These are phyloP conservation scores for Archivesica marissinica DNA, from an alignment of 1,140 invertebrate genomes.

Conservation along the genomic window DNA sequence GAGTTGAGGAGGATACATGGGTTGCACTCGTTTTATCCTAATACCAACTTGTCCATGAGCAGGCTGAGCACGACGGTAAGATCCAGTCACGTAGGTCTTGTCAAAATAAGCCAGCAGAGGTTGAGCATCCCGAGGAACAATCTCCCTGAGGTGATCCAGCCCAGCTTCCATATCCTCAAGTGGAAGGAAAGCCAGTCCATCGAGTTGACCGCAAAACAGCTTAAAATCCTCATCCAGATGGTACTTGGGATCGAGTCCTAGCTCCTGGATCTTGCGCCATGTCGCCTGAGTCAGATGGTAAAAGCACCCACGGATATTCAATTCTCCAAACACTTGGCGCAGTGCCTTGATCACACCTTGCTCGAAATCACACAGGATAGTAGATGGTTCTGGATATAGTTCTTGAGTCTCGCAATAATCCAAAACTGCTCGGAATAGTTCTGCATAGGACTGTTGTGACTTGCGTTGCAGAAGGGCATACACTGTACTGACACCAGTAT, in stretches of 20 bases:
- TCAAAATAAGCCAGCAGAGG: conserved; percentile 39
- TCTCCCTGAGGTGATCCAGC: neutral
- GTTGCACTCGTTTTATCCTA: no score
- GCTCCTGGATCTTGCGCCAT: no score
- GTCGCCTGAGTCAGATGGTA: no score
- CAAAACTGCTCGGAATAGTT: conserved; percentile 9
- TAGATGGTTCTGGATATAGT: neutral
- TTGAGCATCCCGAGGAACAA: neutral
- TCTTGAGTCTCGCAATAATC: neutral
- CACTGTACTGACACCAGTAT: conserved; percentile 2
- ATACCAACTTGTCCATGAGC: no score
- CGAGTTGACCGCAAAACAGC: conserved; percentile 55
- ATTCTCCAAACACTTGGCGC: neutral
- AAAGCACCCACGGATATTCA: neutral
- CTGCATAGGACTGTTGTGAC: conserved; percentile 21
- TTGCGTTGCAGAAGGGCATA: conserved; percentile 40
- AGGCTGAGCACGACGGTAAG: no score
- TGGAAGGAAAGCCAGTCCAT: conserved; percentile 52
- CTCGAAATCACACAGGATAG: conserved; percentile 38
- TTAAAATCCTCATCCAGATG: conserved; percentile 28
- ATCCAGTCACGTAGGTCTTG: conserved; percentile 27
- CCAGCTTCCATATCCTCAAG: conserved; percentile 43
- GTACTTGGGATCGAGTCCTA: no score
- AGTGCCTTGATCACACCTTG: conserved; percentile 6
- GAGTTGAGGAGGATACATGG: neutral